Base-by-base conservation (phyloP, 2,888 invertebrate species). In the Proisotoma minuta region DNA sequence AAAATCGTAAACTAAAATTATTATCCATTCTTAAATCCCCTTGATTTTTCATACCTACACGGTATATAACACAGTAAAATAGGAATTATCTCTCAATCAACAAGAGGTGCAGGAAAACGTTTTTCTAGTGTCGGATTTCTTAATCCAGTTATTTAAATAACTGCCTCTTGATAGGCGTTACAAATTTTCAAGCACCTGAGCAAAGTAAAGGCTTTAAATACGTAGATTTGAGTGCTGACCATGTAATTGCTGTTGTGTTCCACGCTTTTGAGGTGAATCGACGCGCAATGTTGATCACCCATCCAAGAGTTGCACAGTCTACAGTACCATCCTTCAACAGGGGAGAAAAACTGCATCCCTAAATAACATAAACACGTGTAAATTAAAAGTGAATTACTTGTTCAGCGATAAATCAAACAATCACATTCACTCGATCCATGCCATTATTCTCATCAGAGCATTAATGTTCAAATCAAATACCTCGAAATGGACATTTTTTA, bases 301-400 rank as follows among this genome's bases (percentile, higher is more conserved):
- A 92, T 90, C 86, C 91, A 92, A 74, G 85, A 82, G 76, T 88
- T 87, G 75, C 92, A 92, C 66, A 92, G 81, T 77, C 90, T 89
- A 80, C 92, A 92, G 79, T 88, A 92, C 91, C 91, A 92, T 28
- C 91, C 87, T 4, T 88, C 87, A 0, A 91, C 86, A 2, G 91
- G 88, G 73, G 89, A 87, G 80, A 92, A 88, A 81, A 91, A 91
- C 77, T 91, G 90, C 65, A 91, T 81, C 39, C 92, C 91, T 89
- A 78, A 57, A 79, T 78, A 23, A 62, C 20, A 54, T n/a, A n/a
- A n/a, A n/a, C n/a, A n/a, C n/a, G n/a, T n/a, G n/a, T 50, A 61
- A 52, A 26, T 52, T 39, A 29, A 49, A 22, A 15, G 15, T 15
- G 48, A 20, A 53, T 34, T 23, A 27, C n/a, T 4, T 26, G 10